A percentile compares a stretch with the other conserved stretches of the same genome.
phyloP scores from a whole-genome alignment of 2,797 vertebrate species.

The Coracias cyanogaster region DNA sequence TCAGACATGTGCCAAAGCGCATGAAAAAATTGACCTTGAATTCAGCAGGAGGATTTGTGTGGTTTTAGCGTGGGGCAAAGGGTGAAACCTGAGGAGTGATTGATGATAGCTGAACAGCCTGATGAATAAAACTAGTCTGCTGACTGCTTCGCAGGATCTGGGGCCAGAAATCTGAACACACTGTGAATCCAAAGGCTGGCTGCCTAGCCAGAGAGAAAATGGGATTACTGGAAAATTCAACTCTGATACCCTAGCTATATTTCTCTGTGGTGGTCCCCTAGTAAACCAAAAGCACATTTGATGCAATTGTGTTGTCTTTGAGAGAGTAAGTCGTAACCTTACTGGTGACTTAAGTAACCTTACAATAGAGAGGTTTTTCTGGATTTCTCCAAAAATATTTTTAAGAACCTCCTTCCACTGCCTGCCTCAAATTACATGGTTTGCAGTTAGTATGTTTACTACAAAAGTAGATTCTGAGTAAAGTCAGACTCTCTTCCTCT shows the following conservation, averaged over 20 bases:
- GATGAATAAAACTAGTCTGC: not conserved
- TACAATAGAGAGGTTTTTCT: not conserved
- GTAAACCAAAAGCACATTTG: not conserved
- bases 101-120: not conserved
- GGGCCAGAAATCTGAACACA: not conserved
- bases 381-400: not conserved
- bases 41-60: not conserved
- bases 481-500: not conserved
- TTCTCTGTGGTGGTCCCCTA: not conserved
- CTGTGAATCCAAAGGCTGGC: not conserved
- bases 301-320: not conserved
- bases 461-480: not conserved
- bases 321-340: not conserved
- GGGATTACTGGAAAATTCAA: not conserved
- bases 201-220: not conserved
- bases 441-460: not conserved
- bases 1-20: not conserved
- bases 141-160: not conserved
- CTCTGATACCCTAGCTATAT: not conserved
- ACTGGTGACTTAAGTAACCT: not conserved
- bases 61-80: not conserved
- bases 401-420: not conserved
- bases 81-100: not conserved
- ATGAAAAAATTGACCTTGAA: not conserved
- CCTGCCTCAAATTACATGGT: not conserved